Percentiles rank a stretch among this genome's conserved stretches.
These are phyloP conservation scores for Phenganax marumi DNA, from an alignment of 92 coral and sea anemone genomes.

Conservation along the genomic window DNA sequence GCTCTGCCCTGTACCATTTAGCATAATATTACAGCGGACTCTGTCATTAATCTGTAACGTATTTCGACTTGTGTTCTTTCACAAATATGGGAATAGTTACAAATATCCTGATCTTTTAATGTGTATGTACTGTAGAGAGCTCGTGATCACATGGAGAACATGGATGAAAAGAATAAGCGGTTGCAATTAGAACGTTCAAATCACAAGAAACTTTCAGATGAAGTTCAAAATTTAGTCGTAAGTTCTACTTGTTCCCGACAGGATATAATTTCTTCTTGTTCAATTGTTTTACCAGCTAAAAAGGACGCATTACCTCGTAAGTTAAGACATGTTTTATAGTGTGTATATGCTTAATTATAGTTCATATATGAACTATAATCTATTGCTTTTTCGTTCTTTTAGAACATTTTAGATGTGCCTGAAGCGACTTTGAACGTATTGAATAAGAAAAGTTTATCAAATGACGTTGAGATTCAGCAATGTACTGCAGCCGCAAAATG, in stretches of 20 bases:
- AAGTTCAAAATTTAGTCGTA: conserved; percentile 78
- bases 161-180: conserved; percentile 95
- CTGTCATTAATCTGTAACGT: too few species aligned
- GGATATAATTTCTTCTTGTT: not conserved
- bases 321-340: too few species aligned
- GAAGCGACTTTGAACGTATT: conserved; percentile 76
- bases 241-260: not conserved
- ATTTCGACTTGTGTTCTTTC: too few species aligned
- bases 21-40: too few species aligned
- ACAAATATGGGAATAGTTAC: not conserved
- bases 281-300: not conserved
- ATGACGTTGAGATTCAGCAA: conserved; percentile 72
- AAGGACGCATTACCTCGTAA: not conserved
- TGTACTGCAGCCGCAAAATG: conserved; percentile 86
- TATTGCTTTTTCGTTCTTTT: not conserved
- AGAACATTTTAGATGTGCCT: conserved; percentile 79
- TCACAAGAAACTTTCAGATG: conserved; percentile 68
- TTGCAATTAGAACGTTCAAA: conserved; percentile 94
- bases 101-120: not conserved
- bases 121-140: conserved; percentile 64
- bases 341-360: too few species aligned
- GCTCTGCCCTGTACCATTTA: too few species aligned
- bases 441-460: conserved; percentile 72
- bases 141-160: conserved; percentile 96
- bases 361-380: not conserved